A percentile compares a stretch with the other conserved stretches of the same genome.
These are phyloP conservation scores for Therioaphis trifolii DNA, from an alignment of 2,888 invertebrate species.

Conservation along the genomic window DNA sequence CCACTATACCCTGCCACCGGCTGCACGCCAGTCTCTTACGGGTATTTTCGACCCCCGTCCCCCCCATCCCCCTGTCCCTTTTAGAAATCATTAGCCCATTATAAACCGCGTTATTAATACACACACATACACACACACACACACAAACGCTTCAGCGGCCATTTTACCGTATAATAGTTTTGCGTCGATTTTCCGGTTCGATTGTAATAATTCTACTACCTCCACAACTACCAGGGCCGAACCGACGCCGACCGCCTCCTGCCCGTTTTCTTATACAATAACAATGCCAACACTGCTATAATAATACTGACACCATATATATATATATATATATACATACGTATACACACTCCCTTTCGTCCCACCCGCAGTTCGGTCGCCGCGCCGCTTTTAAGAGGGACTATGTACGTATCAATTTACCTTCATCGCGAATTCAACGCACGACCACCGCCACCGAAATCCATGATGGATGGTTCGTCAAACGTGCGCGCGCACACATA, in stretches of 20 bases:
- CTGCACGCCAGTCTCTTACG: constrained; percentile 28
- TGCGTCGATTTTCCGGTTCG: constrained; percentile 53
- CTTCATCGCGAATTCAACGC: constrained; percentile 58
- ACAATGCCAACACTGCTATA: not conserved
- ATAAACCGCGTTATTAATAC: constrained; percentile 60
- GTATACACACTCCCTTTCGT: too few relatives aligned
- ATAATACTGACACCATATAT: constrained; percentile 8
- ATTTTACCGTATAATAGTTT: constrained; percentile 26
- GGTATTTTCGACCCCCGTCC: not conserved
- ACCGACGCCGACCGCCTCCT: not conserved
- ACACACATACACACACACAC: not conserved
- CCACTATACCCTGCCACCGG: constrained; percentile 3
- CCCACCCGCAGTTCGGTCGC: not conserved
- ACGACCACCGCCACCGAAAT: constrained; percentile 56
- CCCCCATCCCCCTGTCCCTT: constrained; percentile 7
- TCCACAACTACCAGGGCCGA: too few relatives aligned
- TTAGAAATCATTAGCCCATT: constrained; percentile 60
- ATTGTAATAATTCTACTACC: constrained; percentile 15
- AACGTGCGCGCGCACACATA: constrained; percentile 16
- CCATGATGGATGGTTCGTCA: constrained; percentile 60
- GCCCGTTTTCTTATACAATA: not conserved
- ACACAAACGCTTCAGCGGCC: not conserved
- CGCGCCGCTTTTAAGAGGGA: constrained; percentile 49
- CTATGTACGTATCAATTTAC: constrained; percentile 56
- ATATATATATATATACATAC: not conserved